Base-by-base conservation (phyloP, 1,140 invertebrate genomes). In the Pararge aegeria region DNA sequence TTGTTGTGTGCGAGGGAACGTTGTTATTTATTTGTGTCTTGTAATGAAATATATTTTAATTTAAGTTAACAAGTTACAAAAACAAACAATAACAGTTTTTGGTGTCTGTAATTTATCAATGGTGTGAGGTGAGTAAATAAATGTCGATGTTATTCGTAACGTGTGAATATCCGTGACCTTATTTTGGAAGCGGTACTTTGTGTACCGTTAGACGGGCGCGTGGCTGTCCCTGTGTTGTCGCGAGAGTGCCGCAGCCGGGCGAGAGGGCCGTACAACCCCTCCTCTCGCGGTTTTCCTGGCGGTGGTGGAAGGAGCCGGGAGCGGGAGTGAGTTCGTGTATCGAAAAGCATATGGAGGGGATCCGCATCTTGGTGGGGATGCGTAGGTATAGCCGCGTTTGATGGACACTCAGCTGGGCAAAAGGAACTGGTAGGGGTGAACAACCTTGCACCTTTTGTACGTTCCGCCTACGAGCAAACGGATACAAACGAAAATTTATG, bases 311-410 rank as follows among this genome's bases (percentile, higher is more conserved):
- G 80, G 86, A 81, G 84, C 74, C 80, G 88, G 84, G 86, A 87
- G 86, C 85, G 84, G 83, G 83, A 87, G 86, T 87, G 87, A 87
- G 85, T 90, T 87, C 80, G 80, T 88, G 70, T 67, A 69, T 76
- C 58, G 63, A 18, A 61, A 75, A 75, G 80, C 72, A 84, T 73
- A 87, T 89, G 87, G 86, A 89, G 88, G 88, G 88, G 87, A 88
- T 89, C 84, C 79, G 78, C 74, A 77, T 69, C 73, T 84, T 87
- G 88, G 89, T 90, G 89, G 87, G 86, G 89, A 89, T 90, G 87
- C 86, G 86, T 81, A n/a, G n/a, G n/a, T n/a, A 70, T 77, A 70
- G 76, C 68, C 70, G 70, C 66, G 70, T 74, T 73, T 80, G 83
- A 83, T 89, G 86, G 79, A 83, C 80, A 81, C 74, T 78, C 73